These are phyloP conservation scores for Diaphora mendica DNA, from an alignment of 2,888 invertebrate genomes.

Conservation along the genomic window DNA sequence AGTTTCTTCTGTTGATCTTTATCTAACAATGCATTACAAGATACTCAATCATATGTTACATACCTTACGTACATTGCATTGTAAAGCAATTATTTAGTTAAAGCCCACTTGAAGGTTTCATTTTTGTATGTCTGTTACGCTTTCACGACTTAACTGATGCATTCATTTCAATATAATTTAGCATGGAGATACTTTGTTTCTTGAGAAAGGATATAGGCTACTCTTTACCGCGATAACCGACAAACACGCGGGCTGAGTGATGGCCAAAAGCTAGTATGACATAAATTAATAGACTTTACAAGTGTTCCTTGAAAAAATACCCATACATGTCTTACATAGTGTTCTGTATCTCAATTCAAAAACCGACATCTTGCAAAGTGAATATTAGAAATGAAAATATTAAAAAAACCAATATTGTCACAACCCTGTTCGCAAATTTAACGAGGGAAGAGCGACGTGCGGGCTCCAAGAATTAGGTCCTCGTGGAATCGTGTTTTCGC, in stretches of 20 bases:
- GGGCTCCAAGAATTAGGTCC: conserved; percentile 74
- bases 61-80: not conserved
- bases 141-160: too few species aligned
- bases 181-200: too few species aligned
- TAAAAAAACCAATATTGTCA: conserved; percentile 28
- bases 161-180: too few species aligned
- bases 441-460: conserved; percentile 72
- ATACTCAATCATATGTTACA: conserved; percentile 1
- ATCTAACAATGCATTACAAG: conserved; percentile 26
- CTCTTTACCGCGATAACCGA: too few species aligned
- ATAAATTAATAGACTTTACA: not conserved
- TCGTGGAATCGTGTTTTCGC: conserved; percentile 68
- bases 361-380: not conserved
- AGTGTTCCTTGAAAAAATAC: not conserved
- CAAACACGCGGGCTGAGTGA: too few species aligned
- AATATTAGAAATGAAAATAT: not conserved
- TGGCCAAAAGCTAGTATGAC: too few species aligned
- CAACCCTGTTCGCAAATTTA: conserved; percentile 76
- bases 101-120: too few species aligned
- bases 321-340: not conserved
- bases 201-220: too few species aligned
- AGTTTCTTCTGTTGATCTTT: conserved; percentile 16
- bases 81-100: not conserved
- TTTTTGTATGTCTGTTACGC: too few species aligned
- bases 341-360: not conserved